Base-by-base conservation (phyloP, 2,888 invertebrate genomes). In the Cantharis lateralis region DNA sequence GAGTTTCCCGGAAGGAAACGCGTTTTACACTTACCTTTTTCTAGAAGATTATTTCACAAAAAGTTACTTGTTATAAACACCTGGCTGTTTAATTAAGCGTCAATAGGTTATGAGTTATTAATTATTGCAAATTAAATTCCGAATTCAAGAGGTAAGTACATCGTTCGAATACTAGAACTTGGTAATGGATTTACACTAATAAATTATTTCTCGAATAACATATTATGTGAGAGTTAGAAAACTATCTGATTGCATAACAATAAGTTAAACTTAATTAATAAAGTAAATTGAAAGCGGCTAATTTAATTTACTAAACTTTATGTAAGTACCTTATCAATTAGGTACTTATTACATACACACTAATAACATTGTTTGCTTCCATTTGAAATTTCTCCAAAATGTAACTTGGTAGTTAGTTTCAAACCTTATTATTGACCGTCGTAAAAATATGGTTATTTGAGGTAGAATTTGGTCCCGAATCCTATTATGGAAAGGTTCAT, bases 1-100 rank as follows among this genome's bases (percentile, higher is more conserved):
- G 74, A 71, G 79, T 79, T 79, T 79, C 72, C 79, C 76, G 78
- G 76, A 78, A 78, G 76, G 76, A 78, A 78, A 70, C 71, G 69
- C 74, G 70, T 68, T 71, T 61, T 72, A 73, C 68, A 68, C 75
- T 66, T 66, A 75, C 73, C 62, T 26, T 66, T 64, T 63, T 68
- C 20, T 48, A 72, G 63, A 18, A 18, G 18, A 66, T 66, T 66
- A 16, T 66, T n/a, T 48, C n/a, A 48, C 48, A n/a, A 48, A 48
- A 48, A n/a, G 48, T 48, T 48, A n/a, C 13, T n/a, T 2, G 7
- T 7, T 48, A 48, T n/a, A 9, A 48, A 48, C 48, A 48, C 48
- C 7, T 48, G 48, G n/a, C 7, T 48, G 48, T 4, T 48, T 48
- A 48, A 48, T 48, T 48, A n/a, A n/a, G 48, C n/a, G n/a, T 4